Evolutionary conservation across 2,888 invertebrate genomes (phyloP).

Genomic region (Aphrophora alni): DNA sequence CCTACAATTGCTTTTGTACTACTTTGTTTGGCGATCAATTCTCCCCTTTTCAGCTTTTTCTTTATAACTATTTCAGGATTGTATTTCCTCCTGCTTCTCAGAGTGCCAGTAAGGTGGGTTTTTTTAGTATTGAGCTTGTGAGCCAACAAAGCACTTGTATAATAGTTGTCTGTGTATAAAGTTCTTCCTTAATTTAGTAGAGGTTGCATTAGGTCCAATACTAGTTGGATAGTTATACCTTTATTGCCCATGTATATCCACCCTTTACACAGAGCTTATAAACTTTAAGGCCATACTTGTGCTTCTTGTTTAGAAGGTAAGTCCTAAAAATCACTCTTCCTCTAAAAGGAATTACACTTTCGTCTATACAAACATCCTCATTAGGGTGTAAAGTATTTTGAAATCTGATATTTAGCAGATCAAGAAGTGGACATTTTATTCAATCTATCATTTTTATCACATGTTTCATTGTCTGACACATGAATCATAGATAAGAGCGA

Average conservation of each 20-base stretch:
- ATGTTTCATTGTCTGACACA: too few species aligned
- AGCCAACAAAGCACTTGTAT: background rate
- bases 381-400: background rate
- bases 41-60: too few species aligned
- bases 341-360: too few species aligned
- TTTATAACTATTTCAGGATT: background rate
- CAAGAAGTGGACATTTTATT: too few species aligned
- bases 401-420: background rate
- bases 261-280: background rate
- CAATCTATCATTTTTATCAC: too few species aligned
- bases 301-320: background rate
- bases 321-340: too few species aligned
- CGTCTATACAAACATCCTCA: background rate
- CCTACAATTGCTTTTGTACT: too few species aligned
- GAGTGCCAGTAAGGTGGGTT: too few species aligned
- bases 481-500: too few species aligned
- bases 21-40: too few species aligned
- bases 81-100: too few species aligned
- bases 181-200: background rate
- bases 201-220: background rate
- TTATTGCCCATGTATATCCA: background rate
- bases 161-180: too few species aligned
- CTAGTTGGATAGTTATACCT: background rate
- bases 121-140: background rate
- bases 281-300: slow-evolving; percentile 7